A percentile compares a stretch with the other conserved stretches of the same genome.
Evolutionary conservation across 2,113 vertebrate species (phyloP).

Genomic region (Salvator merianae): DNA sequence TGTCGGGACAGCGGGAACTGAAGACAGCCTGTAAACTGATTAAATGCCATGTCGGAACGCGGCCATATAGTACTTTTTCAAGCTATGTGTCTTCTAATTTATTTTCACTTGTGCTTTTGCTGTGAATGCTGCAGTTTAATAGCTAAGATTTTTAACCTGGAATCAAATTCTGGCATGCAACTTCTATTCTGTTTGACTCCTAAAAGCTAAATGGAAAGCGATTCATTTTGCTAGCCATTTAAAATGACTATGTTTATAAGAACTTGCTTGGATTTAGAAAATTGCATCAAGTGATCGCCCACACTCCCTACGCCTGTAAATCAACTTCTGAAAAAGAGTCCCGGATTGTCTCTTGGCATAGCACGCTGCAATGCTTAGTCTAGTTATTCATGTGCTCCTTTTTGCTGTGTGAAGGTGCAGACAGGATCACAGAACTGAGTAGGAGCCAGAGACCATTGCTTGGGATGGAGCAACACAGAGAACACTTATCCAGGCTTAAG

Average conservation of each 20-base stretch:
- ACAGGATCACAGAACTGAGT: background rate
- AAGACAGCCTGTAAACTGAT: too few relatives aligned
- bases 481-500: background rate
- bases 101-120: background rate
- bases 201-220: background rate
- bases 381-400: background rate
- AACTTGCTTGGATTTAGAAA: background rate
- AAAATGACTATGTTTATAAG: background rate
- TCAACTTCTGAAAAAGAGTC: too few relatives aligned
- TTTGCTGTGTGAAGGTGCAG: background rate
- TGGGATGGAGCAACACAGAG: background rate
- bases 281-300: background rate
- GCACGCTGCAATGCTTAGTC: too few relatives aligned
- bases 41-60: too few relatives aligned
- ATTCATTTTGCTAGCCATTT: background rate
- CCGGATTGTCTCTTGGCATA: too few relatives aligned
- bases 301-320: too few relatives aligned
- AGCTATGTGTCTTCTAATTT: background rate
- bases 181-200: background rate
- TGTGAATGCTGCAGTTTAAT: background rate
- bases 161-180: background rate
- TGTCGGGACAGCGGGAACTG: too few relatives aligned
- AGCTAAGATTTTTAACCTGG: too few relatives aligned
- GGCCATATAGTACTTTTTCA: background rate
- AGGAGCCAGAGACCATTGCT: background rate